A percentile compares a stretch with the other conserved stretches of the same genome.
Evolutionary conservation across 2,797 vertebrate species (phyloP).

Genomic region (Amazona finschi): DNA sequence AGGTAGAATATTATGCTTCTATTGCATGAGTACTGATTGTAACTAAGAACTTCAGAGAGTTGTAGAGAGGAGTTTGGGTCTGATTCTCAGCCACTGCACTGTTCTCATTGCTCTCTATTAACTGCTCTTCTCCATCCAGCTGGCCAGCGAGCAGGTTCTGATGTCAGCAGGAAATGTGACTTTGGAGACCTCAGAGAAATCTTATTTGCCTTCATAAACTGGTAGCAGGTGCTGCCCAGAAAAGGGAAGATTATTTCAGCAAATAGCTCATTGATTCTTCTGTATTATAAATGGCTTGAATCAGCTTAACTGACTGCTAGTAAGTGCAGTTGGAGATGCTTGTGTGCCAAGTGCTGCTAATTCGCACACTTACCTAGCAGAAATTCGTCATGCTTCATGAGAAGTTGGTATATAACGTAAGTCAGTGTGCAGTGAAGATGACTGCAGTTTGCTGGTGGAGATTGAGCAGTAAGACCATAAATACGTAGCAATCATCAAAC

Average conservation of each 20-base stretch:
- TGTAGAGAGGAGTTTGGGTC: neutral
- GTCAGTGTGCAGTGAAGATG: neutral
- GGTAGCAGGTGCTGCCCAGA: neutral
- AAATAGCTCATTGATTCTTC: neutral
- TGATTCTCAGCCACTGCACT: neutral
- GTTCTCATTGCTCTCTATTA: neutral
- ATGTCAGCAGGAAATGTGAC: neutral
- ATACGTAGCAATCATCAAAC: neutral
- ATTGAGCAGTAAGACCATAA: neutral
- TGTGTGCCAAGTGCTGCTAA: neutral
- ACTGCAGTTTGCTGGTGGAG: neutral
- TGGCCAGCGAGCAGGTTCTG: neutral
- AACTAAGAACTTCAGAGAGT: neutral
- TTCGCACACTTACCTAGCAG: neutral
- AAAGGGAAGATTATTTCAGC: neutral
- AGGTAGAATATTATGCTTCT: accelerated
- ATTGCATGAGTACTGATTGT: neutral
- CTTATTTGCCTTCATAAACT: neutral
- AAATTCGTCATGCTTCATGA: neutral
- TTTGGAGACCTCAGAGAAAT: neutral
- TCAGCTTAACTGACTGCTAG: neutral
- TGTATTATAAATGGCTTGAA: neutral
- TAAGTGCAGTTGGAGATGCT: neutral
- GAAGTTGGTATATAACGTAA: neutral
- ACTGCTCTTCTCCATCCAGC: neutral